Base-by-base conservation (phyloP, 2,888 invertebrate genomes). In the Lutraria lutraria region DNA sequence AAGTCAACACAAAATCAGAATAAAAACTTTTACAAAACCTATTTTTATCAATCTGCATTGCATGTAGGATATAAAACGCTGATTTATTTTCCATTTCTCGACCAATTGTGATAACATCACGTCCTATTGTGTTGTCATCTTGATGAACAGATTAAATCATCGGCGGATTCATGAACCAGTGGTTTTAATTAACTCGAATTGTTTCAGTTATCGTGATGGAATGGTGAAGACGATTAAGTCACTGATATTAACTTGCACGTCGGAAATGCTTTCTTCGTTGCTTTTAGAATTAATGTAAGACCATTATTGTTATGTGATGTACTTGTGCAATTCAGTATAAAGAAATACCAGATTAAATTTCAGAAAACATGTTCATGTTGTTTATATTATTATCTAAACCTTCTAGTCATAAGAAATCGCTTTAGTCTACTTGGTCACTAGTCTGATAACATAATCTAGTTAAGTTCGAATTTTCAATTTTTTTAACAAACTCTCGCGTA, bases 141-240 rank as follows among this genome's bases (percentile, higher is more conserved):
- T 68, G 25, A 25, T 10, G 25, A 68, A 25, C 3, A 21, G 63
- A 68, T 68, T 68, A 68, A 68, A 25, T 68, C 63, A 68, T 68
- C 63, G 25, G 25, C 25, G 63, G 63, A 25, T 68, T 68, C 25
- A 25, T 25, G 63, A 68, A 68, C 10, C 63, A 68, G 63, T 68
- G 63, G 13, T 25, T 68, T 68, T 68, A 68, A 68, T 68, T 68
- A 68, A 25, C 63, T 8, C 63, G 63, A n/a, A 68, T 68, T n/a
- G 8, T 68, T 68, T 68, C 8, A 25, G 12, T 68, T 25, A 68
- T 68, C 63, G 8, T 68, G 25, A 68, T 25, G 25, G 63, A 25
- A 68, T 68, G 25, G 63, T n/a, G 25, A 68, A 68, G n/a, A 25
- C 21, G 19, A 60, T n/a, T 12, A 25, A 15, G 25, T 53, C 63